Conservation (phyloP, 1,140 invertebrate genomes). For the Drosophila repleta region DNA sequence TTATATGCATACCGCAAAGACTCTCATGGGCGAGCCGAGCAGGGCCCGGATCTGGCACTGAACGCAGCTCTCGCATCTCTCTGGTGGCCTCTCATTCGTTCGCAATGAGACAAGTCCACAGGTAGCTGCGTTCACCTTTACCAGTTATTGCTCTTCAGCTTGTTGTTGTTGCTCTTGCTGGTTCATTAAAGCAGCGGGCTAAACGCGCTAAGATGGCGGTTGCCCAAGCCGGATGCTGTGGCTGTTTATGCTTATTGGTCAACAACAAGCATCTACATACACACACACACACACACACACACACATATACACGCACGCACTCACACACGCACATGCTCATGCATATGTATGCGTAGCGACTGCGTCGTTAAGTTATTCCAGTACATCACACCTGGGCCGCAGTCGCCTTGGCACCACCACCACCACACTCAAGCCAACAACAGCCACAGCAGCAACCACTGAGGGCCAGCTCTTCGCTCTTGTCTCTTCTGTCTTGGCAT, state of each 20-base stretch:
- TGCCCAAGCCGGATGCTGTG: constrained; percentile 67
- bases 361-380: constrained; percentile 82
- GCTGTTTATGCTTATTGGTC: constrained; percentile 82
- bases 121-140: constrained; percentile 48
- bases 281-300: constrained; percentile 19
- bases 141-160: constrained; percentile 20
- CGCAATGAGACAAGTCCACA: constrained; percentile 39
- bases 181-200: constrained; percentile 68
- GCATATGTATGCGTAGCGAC: constrained; percentile 67
- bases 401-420: constrained; percentile 44
- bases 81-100: constrained; percentile 10
- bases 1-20: constrained; percentile 13
- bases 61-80: not conserved
- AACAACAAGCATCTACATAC: constrained; percentile 61
- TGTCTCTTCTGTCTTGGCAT: constrained; percentile 1
- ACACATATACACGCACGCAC: constrained; percentile 17
- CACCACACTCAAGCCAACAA: constrained; percentile 15
- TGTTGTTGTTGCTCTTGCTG: constrained; percentile 28
- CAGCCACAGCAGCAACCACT: constrained; percentile 15
- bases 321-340: constrained; percentile 34
- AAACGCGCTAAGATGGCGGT: constrained; percentile 72
- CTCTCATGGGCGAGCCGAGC: not conserved
- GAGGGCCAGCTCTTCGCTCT: constrained; percentile 20
- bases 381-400: constrained; percentile 79
- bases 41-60: not conserved